Conservation (phyloP, 2,113 vertebrate species). For the Microtus oregoni region DNA sequence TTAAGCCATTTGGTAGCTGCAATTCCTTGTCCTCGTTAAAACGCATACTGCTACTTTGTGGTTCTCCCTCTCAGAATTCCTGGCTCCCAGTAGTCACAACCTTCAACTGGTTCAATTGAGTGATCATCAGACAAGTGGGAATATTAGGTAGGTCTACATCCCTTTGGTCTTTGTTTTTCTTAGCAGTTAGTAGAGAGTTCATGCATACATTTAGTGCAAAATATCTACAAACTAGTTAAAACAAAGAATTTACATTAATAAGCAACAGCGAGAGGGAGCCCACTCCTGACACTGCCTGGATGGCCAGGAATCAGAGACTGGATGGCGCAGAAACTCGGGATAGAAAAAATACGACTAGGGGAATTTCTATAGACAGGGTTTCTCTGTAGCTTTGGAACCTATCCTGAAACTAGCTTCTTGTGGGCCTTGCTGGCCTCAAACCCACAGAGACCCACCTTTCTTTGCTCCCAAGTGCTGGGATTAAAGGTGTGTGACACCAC, state of each 20-base stretch:
- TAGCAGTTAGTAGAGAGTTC: neutral
- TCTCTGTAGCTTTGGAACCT: too few relatives aligned
- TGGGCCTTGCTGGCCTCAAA: too few relatives aligned
- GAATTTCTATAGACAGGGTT: too few relatives aligned
- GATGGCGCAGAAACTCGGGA: neutral
- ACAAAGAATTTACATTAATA: neutral
- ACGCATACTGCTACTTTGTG: neutral
- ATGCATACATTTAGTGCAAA: neutral
- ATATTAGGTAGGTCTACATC: neutral
- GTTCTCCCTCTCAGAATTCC: neutral
- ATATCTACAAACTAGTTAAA: neutral
- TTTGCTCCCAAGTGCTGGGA: too few relatives aligned
- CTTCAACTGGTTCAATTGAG: neutral
- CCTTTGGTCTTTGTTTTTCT: too few relatives aligned
- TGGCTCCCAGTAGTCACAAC: fast-evolving
- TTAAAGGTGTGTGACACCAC: too few relatives aligned
- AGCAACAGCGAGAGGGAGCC: neutral
- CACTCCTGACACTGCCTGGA: neutral
- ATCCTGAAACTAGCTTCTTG: too few relatives aligned
- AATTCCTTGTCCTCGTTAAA: neutral
- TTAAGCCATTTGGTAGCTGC: neutral
- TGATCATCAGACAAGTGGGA: neutral
- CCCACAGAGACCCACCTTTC: too few relatives aligned
- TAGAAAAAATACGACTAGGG: neutral
- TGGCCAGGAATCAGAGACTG: neutral